Evolutionary conservation across 2,888 invertebrate genomes (phyloP), one percentile per base, ranked within the genome.

Genomic region (Rambutsinella grinnellia): DNA sequence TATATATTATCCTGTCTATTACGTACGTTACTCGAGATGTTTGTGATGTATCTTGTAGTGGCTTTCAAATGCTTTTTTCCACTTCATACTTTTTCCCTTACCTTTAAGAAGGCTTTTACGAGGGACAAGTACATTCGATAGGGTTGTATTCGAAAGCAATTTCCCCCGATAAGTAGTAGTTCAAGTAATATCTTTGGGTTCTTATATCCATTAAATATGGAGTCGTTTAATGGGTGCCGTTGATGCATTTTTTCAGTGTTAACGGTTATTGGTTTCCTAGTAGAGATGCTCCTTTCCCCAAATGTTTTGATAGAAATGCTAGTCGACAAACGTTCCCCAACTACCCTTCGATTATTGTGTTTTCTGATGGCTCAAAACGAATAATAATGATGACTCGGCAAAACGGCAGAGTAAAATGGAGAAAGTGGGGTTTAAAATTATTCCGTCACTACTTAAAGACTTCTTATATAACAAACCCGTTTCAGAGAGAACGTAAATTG

Each of bases 381-480:
- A 66, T 60, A n/a, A n/a, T n/a, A 72, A 72, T 72, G 72, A 72
- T 72, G 72, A 72, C 60, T 72, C 72, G 46, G 60, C 72, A 66
- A 54, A 72, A 72, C 65, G 69, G 62, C 61, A 61, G 57, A 61
- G 44, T 61, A 51, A 57, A 58, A 51, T 72, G 66, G 66, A 53
- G 54, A 72, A 72, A 72, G 70, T 62, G 58, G 58, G 65, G 65
- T 66, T 72, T 66, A 72, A 72, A 60, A 66, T 28, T 54, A 58
- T 19, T 51, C 21, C 53, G n/a, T n/a, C n/a, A n/a, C n/a, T n/a
- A 51, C 44, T 54, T 21, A 36, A 44, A 10, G 44, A 19, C 15
- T 54, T 57, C 44, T 66, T 3, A 13, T n/a, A n/a, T n/a, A n/a
- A n/a, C n/a, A n/a, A n/a, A n/a, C n/a, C n/a, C n/a, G n/a, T n/a